These are phyloP conservation scores for Percopsis omiscomaycus DNA, from an alignment of 2,797 vertebrate species.

Conservation along the genomic window DNA sequence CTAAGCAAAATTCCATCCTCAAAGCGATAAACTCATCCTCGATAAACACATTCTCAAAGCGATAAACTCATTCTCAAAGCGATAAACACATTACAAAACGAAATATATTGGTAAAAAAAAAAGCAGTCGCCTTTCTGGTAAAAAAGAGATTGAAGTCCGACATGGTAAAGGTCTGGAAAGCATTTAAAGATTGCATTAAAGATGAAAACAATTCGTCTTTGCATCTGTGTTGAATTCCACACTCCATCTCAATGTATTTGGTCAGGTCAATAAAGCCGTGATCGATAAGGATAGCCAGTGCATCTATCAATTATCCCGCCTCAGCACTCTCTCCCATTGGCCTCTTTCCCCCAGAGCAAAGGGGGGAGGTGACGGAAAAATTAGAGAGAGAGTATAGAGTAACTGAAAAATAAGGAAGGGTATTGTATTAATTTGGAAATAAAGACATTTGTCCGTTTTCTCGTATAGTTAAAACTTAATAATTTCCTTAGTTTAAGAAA, in stretches of 20 bases:
- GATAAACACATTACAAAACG: neutral
- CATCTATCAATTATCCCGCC: constrained; percentile 86
- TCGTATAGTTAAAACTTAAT: too few species aligned
- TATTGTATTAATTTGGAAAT: too few species aligned
- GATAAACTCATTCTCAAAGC: neutral
- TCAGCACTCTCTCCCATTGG: constrained; percentile 82
- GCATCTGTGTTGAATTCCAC: constrained; percentile 84
- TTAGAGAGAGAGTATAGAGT: constrained; percentile 46
- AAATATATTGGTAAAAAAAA: neutral
- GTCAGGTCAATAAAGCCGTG: constrained; percentile 78
- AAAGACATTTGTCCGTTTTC: too few species aligned
- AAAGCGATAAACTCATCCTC: too few species aligned
- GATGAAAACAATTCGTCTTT: constrained; percentile 82
- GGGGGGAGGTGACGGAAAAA: constrained; percentile 31
- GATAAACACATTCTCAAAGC: too few species aligned
- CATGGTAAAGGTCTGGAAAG: constrained; percentile 40
- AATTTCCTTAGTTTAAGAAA: too few species aligned
- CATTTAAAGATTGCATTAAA: constrained; percentile 78
- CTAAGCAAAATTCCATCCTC: constrained; percentile 1
- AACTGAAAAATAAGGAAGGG: constrained; percentile 45
- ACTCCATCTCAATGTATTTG: constrained; percentile 86
- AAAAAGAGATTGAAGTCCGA: constrained; percentile 18
- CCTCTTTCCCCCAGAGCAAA: constrained; percentile 61
- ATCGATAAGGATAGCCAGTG: constrained; percentile 85
- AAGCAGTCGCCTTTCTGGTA: neutral